Percentiles rank a stretch among this genome's conserved stretches.
Evolutionary conservation across 2,888 invertebrate genomes (phyloP).

Genomic region (Pristionchus entomophagus): DNA sequence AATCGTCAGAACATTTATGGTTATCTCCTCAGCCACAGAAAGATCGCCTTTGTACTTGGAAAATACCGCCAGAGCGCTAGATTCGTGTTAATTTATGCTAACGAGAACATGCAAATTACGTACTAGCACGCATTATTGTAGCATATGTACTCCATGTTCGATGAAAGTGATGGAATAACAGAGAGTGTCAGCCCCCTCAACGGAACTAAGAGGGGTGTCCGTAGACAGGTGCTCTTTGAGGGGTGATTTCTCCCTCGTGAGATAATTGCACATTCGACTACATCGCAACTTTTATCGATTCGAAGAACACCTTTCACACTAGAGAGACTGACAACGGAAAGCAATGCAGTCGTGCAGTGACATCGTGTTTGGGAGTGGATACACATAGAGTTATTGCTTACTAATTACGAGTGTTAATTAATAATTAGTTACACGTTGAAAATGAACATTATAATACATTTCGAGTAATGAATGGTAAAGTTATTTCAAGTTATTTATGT

Average conservation of each 20-base stretch:
- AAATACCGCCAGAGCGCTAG: background rate
- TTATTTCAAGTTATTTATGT: too few species aligned
- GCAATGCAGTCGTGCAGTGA: too few species aligned
- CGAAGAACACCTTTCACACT: background rate
- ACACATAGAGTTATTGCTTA: too few species aligned
- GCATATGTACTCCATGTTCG: background rate
- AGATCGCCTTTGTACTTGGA: background rate
- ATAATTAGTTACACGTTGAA: too few species aligned
- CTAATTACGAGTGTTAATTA: too few species aligned
- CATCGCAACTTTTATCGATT: background rate
- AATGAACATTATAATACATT: too few species aligned
- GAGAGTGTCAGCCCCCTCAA: too few species aligned
- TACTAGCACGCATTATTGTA: background rate
- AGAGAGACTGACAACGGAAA: too few species aligned
- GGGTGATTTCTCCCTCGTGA: background rate
- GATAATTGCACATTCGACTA: background rate
- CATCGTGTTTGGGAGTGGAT: too few species aligned
- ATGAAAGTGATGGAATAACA: background rate
- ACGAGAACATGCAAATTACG: background rate
- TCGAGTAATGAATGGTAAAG: too few species aligned
- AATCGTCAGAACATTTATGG: background rate
- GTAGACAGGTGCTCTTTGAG: conserved; percentile 1
- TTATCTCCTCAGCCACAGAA: background rate
- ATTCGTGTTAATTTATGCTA: background rate
- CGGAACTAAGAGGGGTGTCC: background rate